phyloP scores from a whole-genome alignment of 37 sponge, comb jelly and placozoan species.

The Beroe ovata region DNA sequence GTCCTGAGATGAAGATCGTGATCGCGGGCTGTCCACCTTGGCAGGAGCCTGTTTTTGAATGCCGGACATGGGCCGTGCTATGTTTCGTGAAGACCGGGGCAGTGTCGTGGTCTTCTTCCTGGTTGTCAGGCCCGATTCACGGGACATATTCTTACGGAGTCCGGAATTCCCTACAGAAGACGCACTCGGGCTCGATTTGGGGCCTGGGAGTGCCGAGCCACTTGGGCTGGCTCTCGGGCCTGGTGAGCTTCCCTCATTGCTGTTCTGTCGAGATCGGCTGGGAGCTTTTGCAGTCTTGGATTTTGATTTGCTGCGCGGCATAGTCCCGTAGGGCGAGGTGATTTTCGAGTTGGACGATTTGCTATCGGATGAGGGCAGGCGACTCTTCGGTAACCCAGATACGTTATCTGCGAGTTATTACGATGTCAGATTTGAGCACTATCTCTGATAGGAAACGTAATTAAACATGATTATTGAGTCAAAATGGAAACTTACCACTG shows the following conservation, averaged over 20 bases:
- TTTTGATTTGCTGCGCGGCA: background rate
- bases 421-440: too few species aligned
- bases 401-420: constrained; percentile 63
- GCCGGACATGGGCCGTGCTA: constrained; percentile 26
- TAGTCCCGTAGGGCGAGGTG: constrained; percentile 44
- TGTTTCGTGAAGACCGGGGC: background rate
- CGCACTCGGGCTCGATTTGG: background rate
- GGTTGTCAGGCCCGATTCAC: background rate
- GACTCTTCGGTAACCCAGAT: background rate
- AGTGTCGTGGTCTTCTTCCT: constrained; percentile 57
- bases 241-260: constrained; percentile 19
- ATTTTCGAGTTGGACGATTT: background rate
- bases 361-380: constrained; percentile 11
- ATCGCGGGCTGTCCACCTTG: background rate
- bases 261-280: constrained; percentile 52
- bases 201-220: background rate
- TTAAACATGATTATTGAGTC: background rate
- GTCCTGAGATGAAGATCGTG: constrained; percentile 29
- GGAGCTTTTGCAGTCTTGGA: background rate
- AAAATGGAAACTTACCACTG: constrained; percentile 50
- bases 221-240: background rate
- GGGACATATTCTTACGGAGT: constrained; percentile 5
- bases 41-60: background rate
- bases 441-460: background rate
- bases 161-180: constrained; percentile 9